phyloP scores from a whole-genome alignment of 2,888 invertebrate species.

The Eupeodes latifasciatus region DNA sequence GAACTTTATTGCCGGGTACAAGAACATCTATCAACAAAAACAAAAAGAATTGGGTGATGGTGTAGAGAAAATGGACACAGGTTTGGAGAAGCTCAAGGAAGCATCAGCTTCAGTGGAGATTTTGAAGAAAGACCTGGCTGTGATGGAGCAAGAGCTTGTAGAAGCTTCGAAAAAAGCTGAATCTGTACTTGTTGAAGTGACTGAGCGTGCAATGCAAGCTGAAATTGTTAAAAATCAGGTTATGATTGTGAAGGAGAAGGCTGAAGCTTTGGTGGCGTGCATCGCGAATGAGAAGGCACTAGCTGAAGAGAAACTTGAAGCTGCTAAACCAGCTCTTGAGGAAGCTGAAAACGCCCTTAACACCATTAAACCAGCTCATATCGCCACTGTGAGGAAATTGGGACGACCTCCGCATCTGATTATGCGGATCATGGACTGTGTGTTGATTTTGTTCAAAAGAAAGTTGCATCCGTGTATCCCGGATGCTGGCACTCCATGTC shows the following conservation, averaged over 20 bases:
- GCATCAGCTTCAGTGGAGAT: constrained; percentile 97
- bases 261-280: constrained; percentile 93
- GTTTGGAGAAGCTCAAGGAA: constrained; percentile 96
- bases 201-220: constrained; percentile 96
- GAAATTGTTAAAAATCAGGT: constrained; percentile 98
- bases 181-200: constrained; percentile 94
- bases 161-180: constrained; percentile 97
- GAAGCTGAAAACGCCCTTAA: constrained; percentile 97
- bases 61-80: constrained; percentile 97
- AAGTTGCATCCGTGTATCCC: constrained; percentile 92
- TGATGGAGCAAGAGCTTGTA: constrained; percentile 97
- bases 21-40: constrained; percentile 95
- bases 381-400: constrained; percentile 96
- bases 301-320: constrained; percentile 96
- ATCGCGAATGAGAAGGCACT: constrained; percentile 95
- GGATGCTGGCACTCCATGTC: constrained; percentile 91
- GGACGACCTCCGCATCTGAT: constrained; percentile 98
- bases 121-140: constrained; percentile 94
- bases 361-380: constrained; percentile 98
- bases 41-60: constrained; percentile 95
- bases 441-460: constrained; percentile 95
- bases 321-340: constrained; percentile 97
- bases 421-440: constrained; percentile 99
- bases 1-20: constrained; percentile 97
- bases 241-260: constrained; percentile 97